Evolutionary conservation across 2,797 vertebrate species (phyloP), one percentile per base, ranked within the genome.

Genomic region (Phalanger gymnotis): DNA sequence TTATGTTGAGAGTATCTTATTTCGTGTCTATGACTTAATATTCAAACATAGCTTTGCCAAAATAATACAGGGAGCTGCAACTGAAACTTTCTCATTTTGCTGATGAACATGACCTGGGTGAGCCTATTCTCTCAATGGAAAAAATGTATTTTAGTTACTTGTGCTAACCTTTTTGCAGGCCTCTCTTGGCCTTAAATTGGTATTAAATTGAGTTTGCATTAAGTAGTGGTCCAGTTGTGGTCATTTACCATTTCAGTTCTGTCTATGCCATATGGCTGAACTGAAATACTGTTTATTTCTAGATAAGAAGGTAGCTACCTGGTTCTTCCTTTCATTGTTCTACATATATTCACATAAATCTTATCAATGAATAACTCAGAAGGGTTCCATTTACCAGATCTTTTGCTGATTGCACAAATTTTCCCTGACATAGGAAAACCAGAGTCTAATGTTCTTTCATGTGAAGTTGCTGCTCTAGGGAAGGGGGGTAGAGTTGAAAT

Each of bases 41-140:
- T 52, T 91, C 9, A 87, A 58, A 31, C 92, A 53, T 66, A 90
- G 57, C 52, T 52, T n/a, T 92, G 94, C 34, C n/a, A 73, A 90
- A 54, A 51, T 25, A 47, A 95, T 53, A 57, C 52, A 61, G 95
- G 28, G 25, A 87, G 47, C 92, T 90, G 53, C 66, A 92, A 95
- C 47, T 96, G 93, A 94, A 89, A 93, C 55, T 55, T 25, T 0
- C 22, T 94, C 73, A 53, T 87, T 95, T 95, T 95, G 93, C 90
- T 94, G 93, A 95, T 92, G 94, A 92, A 90, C 93, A 94, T 96
- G 96, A 96, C 91, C 93, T 73, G 61, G 25, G 58, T 81, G 61
- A 73, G 61, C 34, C n/a, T 87, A 47, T 66, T 87, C 53, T 95
- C 87, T 95, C 30, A 47, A 47, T 54, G 56, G 90, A 53, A 27